Base-by-base conservation (phyloP, 2,888 invertebrate species). In the Gordius sp. region DNA sequence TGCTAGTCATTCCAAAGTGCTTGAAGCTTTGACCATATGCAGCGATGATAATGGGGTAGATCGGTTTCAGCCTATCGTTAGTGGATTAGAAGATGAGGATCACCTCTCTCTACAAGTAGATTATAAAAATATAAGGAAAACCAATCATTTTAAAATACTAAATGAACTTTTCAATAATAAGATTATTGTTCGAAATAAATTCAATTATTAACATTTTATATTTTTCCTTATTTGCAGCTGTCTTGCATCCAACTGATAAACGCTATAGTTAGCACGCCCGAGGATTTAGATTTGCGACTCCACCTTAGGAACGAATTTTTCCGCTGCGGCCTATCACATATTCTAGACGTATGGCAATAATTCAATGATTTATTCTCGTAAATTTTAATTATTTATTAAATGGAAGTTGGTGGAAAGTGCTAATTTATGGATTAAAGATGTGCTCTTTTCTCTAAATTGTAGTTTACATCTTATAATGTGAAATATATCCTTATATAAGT, bases 271-370 rank as follows among this genome's bases (percentile, higher is more conserved):
- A 69, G 69, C 59, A 81, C 81, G 1, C 79, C 80, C 59, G 84
- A 85, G 63, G 89, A 91, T 65, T 72, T 89, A 62, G 89, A 93
- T 66, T 89, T 87, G 67, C 75, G 89, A 58, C 73, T 89, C 66
- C 91, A 91, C 71, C 70, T 93, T 60, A 74, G 91, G 60, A 89
- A 87, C 70, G 91, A 93, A 71, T 81, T 93, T 62, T 85, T 89
- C 79, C 76, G 91, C 59, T 81, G 80, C 61, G 91, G 91, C 27
- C 74, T 91, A n/a, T 78, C 77, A 64, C 84, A 86, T 66, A 73
- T 80, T 56, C 73, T 85, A 26, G 80, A 73, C 63, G 74, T n/a
- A n/a, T n/a, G n/a, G n/a, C n/a, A n/a, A n/a, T n/a, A n/a, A n/a
- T n/a, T n/a, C n/a, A n/a, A n/a, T n/a, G n/a, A n/a, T n/a, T n/a